Percentiles rank a stretch among this genome's conserved stretches.
Evolutionary conservation across 2,797 vertebrate species (phyloP).

Genomic region (Falco naumanni): DNA sequence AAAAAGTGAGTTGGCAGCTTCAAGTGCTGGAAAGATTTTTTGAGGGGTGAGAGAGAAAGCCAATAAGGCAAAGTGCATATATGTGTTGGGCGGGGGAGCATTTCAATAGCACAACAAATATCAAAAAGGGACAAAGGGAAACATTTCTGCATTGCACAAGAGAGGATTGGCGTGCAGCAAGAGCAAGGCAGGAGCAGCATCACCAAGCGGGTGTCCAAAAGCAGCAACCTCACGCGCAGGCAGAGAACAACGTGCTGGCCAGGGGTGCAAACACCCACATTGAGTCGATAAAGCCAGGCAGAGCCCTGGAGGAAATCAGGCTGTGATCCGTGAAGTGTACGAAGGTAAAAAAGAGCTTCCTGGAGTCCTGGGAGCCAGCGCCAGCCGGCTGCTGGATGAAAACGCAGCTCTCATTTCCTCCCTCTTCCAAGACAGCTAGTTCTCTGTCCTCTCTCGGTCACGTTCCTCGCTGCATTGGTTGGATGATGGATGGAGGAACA

Average conservation of each 20-base stretch:
- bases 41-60: background rate
- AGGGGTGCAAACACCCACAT: background rate
- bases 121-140: background rate
- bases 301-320: background rate
- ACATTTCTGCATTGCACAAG: background rate
- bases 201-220: background rate
- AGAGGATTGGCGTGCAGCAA: background rate
- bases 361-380: background rate
- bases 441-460: background rate
- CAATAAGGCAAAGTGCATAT: background rate
- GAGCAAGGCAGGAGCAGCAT: background rate
- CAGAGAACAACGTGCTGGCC: accelerated
- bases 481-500: background rate
- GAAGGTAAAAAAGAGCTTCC: background rate
- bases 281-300: background rate
- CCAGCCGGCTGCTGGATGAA: background rate
- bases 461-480: background rate
- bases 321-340: background rate
- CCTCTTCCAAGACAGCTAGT: background rate
- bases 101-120: background rate
- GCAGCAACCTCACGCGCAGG: background rate
- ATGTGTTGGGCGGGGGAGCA: background rate
- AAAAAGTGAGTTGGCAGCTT: background rate
- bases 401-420: background rate
- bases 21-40: background rate